A percentile compares a stretch with the other conserved stretches of the same genome.
phyloP scores from a whole-genome alignment of 2,888 invertebrate species.

The Aphodius granarius region DNA sequence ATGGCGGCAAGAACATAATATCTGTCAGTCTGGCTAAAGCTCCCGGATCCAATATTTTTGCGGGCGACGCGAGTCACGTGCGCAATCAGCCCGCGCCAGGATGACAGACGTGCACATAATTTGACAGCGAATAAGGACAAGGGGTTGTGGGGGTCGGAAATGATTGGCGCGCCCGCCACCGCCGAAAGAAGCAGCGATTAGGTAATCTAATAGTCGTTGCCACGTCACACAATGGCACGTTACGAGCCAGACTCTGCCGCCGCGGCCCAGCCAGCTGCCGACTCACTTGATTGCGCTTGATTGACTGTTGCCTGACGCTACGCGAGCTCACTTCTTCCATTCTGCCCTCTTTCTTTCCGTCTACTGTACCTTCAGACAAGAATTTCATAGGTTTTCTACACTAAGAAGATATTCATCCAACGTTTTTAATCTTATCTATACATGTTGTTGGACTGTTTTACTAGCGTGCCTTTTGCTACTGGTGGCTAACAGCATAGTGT shows the following conservation, averaged over 20 bases:
- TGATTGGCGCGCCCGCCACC: conserved; percentile 42
- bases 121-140: conserved; percentile 54
- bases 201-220: conserved; percentile 52
- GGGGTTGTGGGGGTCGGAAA: conserved; percentile 44
- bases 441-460: no score
- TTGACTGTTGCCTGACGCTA: conserved; percentile 21
- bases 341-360: not conserved
- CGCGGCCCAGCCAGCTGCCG: conserved; percentile 18
- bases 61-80: conserved; percentile 48
- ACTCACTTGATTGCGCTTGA: conserved; percentile 29
- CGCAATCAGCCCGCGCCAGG: conserved; percentile 48
- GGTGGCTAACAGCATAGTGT: no score
- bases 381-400: no score
- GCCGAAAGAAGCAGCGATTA: conserved; percentile 49
- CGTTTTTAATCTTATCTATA: not conserved
- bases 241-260: conserved; percentile 18
- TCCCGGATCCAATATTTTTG: conserved; percentile 32
- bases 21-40: conserved; percentile 21
- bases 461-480: no score
- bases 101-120: conserved; percentile 55
- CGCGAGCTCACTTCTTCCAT: not conserved
- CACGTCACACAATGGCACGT: conserved; percentile 38
- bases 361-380: not conserved
- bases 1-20: conserved; percentile 14
- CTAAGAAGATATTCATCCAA: no score